These are phyloP conservation scores for Enteromius radiatus DNA, from an alignment of 2,797 vertebrate species.

Conservation along the genomic window DNA sequence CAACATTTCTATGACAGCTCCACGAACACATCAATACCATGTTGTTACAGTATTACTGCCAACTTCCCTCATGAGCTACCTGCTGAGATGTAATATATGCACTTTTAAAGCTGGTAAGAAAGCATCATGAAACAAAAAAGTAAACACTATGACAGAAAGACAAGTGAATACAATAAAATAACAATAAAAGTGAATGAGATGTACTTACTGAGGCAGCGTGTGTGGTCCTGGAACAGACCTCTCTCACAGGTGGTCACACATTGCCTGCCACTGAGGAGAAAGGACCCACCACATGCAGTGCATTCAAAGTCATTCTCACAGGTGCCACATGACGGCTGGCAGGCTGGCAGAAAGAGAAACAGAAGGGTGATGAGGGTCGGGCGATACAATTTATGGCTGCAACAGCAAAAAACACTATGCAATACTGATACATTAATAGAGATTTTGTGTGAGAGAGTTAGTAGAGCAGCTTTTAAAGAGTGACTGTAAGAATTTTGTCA, in stretches of 20 bases:
- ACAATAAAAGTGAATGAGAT: conserved; percentile 17
- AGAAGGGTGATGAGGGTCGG: background rate
- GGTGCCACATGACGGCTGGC: conserved; percentile 80
- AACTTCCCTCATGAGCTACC: background rate
- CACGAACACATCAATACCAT: background rate
- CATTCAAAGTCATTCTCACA: conserved; percentile 84
- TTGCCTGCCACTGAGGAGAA: conserved; percentile 76
- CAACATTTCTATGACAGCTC: background rate
- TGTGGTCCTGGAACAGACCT: conserved; percentile 78
- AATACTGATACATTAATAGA: conserved; percentile 14
- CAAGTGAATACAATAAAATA: too few relatives aligned
- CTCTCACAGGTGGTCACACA: conserved; percentile 84
- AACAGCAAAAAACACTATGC: background rate
- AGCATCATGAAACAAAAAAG: background rate
- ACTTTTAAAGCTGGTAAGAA: background rate
- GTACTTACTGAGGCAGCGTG: conserved; percentile 83
- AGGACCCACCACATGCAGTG: conserved; percentile 75
- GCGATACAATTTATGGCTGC: conserved; percentile 58
- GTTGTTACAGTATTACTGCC: background rate
- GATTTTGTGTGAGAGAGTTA: background rate
- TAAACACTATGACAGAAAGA: background rate
- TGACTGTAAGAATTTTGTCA: conserved; percentile 19
- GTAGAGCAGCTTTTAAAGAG: conserved; percentile 2
- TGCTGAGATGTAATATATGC: background rate
- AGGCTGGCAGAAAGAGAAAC: conserved; percentile 74